Evolutionary conservation across 1,140 invertebrate species (phyloP).

Genomic region (Aphidius gifuensis): DNA sequence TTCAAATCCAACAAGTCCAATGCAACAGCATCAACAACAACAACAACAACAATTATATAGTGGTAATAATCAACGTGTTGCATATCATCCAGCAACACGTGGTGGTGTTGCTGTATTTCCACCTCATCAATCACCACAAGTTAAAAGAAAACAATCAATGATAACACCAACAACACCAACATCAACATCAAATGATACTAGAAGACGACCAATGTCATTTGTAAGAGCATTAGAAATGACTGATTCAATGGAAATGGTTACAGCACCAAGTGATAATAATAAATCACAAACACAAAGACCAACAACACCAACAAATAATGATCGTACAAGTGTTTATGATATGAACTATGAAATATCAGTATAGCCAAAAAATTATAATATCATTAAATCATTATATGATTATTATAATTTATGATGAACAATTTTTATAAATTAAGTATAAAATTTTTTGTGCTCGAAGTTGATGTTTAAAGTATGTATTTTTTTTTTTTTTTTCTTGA

Average conservation of each 20-base stretch:
- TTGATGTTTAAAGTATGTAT: no score
- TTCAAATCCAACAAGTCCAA: constrained; percentile 76
- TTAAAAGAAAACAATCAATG: constrained; percentile 59
- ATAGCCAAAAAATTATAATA: constrained; percentile 48
- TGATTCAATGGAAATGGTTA: constrained; percentile 73
- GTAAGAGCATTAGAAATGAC: constrained; percentile 88
- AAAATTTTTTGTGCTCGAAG: no score
- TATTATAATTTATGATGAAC: constrained; percentile 5
- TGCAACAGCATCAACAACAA: constrained; percentile 55
- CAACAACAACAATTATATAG: no score
- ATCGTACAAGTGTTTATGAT: constrained; percentile 86
- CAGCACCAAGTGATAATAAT: constrained; percentile 34
- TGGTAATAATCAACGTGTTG: constrained; percentile 39
- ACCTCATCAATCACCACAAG: constrained; percentile 62
- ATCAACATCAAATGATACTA: constrained; percentile 50
- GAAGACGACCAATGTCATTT: constrained; percentile 83
- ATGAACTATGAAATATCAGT: constrained; percentile 96
- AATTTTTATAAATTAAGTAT: no score
- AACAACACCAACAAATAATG: constrained; percentile 65
- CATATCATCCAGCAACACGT: constrained; percentile 62
- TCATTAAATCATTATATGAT: no score
- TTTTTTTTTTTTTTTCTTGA: no score
- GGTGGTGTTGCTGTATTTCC: constrained; percentile 69
- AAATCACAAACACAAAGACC: constrained; percentile 36
- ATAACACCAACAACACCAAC: constrained; percentile 51